Evolutionary conservation across 2,113 vertebrate species (phyloP).

Genomic region (Zosterops lateralis): DNA sequence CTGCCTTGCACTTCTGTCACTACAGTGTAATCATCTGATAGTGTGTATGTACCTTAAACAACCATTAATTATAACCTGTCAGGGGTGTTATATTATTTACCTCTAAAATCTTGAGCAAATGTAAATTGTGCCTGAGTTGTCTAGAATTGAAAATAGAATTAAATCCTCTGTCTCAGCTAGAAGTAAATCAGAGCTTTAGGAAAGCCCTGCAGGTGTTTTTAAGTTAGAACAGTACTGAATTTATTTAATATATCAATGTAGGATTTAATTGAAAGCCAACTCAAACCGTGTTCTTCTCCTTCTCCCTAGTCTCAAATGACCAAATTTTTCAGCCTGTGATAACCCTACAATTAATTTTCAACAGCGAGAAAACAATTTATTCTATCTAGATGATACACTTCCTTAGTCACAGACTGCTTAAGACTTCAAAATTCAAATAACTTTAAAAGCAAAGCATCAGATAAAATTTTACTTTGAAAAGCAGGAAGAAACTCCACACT

Average conservation of each 20-base stretch:
- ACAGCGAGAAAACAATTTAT: neutral
- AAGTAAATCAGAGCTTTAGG: slow-evolving; percentile 33
- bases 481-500: neutral
- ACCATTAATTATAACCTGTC: slow-evolving; percentile 64
- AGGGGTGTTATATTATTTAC: slow-evolving; percentile 59
- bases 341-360: slow-evolving; percentile 19
- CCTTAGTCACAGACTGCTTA: neutral
- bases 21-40: slow-evolving; percentile 36
- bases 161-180: slow-evolving; percentile 30
- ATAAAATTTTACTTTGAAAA: neutral
- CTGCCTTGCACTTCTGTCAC: slow-evolving; percentile 27
- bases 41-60: slow-evolving; percentile 5
- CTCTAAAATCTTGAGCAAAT: slow-evolving; percentile 45
- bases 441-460: neutral
- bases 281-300: neutral
- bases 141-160: slow-evolving; percentile 42
- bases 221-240: slow-evolving; percentile 7
- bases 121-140: slow-evolving; percentile 9
- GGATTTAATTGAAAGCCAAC: slow-evolving; percentile 19
- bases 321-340: neutral
- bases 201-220: slow-evolving; percentile 2
- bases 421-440: neutral
- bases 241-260: neutral
- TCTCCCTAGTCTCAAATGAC: neutral
- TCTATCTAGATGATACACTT: neutral